Evolutionary conservation across 2,797 vertebrate genomes (phyloP).

Genomic region (Spheniscus humboldti): DNA sequence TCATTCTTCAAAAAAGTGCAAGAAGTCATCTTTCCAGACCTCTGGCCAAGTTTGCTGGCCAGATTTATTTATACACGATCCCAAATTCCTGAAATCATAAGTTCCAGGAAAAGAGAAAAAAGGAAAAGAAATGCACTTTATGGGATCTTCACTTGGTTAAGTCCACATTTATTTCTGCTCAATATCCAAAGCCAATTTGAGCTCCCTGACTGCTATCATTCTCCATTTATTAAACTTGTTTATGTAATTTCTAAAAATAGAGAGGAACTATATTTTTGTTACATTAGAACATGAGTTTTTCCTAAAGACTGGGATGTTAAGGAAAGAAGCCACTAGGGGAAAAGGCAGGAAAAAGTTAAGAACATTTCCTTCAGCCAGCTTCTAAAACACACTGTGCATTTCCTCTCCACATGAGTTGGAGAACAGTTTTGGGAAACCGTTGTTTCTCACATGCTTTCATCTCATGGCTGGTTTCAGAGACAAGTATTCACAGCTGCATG

Average conservation of each 20-base stretch:
- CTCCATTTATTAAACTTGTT: constrained; percentile 34
- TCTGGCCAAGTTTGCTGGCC: constrained; percentile 4
- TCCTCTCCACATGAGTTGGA: constrained; percentile 8
- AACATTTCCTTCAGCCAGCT: constrained; percentile 55
- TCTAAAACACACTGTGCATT: constrained; percentile 31
- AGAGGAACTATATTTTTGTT: constrained; percentile 37
- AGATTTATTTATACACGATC: constrained; percentile 56
- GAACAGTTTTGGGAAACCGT: neutral
- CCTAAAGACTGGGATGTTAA: constrained; percentile 15
- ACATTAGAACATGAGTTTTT: constrained; percentile 13
- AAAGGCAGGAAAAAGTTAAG: constrained; percentile 40
- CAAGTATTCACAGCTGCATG: constrained; percentile 16
- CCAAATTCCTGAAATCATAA: constrained; percentile 35
- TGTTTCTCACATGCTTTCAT: constrained; percentile 3
- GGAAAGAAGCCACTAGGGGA: constrained; percentile 33
- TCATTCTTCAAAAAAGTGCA: neutral
- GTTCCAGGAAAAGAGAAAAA: constrained; percentile 58
- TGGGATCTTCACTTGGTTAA: neutral
- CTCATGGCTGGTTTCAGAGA: neutral
- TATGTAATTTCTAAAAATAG: constrained; percentile 41
- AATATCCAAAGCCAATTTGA: neutral
- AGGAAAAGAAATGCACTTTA: constrained; percentile 9
- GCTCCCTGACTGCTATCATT: constrained; percentile 26
- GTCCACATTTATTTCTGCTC: constrained; percentile 40
- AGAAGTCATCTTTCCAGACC: constrained; percentile 41